Evolutionary conservation across 2,888 invertebrate species (phyloP).

Genomic region (Tyria jacobaeae): DNA sequence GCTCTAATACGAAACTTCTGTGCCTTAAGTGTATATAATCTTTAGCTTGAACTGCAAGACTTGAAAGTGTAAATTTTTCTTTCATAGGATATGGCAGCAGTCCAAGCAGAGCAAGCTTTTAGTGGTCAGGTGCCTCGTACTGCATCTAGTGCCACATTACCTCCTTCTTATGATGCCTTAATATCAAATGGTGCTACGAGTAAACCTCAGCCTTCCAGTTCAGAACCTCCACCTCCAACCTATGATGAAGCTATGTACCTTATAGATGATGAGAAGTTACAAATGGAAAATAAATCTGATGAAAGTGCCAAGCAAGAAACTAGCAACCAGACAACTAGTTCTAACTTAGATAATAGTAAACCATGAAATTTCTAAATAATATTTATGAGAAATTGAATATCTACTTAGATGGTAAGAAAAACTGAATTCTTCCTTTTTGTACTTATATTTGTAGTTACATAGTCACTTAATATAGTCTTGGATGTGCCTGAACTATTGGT

Average conservation of each 20-base stretch:
- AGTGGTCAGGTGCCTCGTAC: conserved; percentile 83
- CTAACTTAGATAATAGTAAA: conserved; percentile 69
- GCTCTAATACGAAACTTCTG: no score
- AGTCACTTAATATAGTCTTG: conserved; percentile 74
- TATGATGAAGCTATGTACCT: conserved; percentile 88
- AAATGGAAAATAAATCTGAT: conserved; percentile 64
- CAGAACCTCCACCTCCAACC: conserved; percentile 87
- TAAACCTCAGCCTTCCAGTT: conserved; percentile 80
- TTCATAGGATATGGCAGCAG: conserved; percentile 85
- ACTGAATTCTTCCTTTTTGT: conserved; percentile 81
- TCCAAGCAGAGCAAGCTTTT: conserved; percentile 85
- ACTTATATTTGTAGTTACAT: conserved; percentile 74
- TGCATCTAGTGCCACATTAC: conserved; percentile 86
- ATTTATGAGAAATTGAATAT: conserved; percentile 55
- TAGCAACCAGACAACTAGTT: conserved; percentile 64
- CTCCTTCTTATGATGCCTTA: conserved; percentile 88
- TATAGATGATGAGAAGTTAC: conserved; percentile 79
- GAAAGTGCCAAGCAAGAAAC: conserved; percentile 76
- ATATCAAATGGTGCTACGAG: conserved; percentile 73
- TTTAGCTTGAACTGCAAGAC: background rate
- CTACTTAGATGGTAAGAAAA: conserved; percentile 68
- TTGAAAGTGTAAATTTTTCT: conserved; percentile 40
- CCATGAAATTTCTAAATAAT: conserved; percentile 62
- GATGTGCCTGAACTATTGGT: conserved; percentile 81
- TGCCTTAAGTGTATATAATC: background rate